Evolutionary conservation across 2,113 vertebrate genomes (phyloP).

Genomic region (Stegostoma tigrinum): DNA sequence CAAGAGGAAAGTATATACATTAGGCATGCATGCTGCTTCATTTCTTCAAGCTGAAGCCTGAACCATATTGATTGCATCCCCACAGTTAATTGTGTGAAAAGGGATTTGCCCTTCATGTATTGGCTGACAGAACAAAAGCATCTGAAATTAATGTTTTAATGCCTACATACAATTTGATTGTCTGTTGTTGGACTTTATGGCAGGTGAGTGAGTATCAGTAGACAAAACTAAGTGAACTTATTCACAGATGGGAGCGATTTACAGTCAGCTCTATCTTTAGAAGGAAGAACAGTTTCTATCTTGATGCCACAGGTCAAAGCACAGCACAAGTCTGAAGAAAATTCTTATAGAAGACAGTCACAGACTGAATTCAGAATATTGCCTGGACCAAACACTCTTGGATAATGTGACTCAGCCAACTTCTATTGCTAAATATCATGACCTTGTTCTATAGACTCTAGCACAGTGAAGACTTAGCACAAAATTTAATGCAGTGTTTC

Average conservation of each 20-base stretch:
- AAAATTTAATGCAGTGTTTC: neutral
- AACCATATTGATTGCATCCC: neutral
- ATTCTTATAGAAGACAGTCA: neutral
- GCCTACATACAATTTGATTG: neutral
- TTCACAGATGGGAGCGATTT: neutral
- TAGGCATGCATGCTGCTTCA: neutral
- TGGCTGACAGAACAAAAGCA: neutral
- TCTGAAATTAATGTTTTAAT: neutral
- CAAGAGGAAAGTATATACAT: neutral
- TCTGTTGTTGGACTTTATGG: neutral
- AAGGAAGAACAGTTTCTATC: neutral
- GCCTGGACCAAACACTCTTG: neutral
- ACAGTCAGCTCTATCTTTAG: neutral
- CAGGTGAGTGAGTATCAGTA: neutral
- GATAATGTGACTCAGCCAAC: neutral
- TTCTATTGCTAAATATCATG: neutral
- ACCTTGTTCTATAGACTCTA: neutral
- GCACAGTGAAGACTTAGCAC: neutral
- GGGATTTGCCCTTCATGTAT: neutral
- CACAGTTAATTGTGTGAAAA: neutral
- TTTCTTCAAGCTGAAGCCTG: neutral
- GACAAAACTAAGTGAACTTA: neutral
- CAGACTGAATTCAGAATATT: neutral
- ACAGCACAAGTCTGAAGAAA: neutral
- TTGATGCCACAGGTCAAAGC: neutral